These are phyloP conservation scores for Drosophila colorata DNA, from an alignment of 2,888 invertebrate genomes.

Conservation along the genomic window DNA sequence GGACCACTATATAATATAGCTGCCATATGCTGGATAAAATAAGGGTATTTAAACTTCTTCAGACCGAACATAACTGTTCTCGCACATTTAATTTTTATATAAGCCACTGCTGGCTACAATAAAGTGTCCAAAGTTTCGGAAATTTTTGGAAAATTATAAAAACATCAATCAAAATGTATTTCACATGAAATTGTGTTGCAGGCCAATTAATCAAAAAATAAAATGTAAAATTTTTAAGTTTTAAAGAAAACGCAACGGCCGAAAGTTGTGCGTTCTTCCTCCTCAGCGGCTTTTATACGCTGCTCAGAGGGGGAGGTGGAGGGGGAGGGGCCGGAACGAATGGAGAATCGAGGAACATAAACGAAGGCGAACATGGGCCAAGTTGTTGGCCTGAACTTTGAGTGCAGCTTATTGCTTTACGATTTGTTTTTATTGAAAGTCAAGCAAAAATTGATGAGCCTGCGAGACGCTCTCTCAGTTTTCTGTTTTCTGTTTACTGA, in stretches of 20 bases:
- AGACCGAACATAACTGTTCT: too few relatives aligned
- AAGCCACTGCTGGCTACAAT: conserved; percentile 4
- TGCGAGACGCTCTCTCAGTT: conserved; percentile 5
- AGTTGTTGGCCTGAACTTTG: conserved; percentile 50
- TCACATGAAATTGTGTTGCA: conserved; percentile 53
- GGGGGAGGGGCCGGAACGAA: not conserved
- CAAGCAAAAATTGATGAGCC: conserved; percentile 71
- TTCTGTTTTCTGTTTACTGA: conserved; percentile 21
- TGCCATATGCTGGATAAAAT: too few relatives aligned
- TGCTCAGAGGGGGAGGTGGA: not conserved
- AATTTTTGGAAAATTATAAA: conserved; percentile 67
- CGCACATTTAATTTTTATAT: conserved; percentile 11
- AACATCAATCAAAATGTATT: conserved; percentile 75
- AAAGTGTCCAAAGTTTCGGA: conserved; percentile 16
- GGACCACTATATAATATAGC: too few relatives aligned
- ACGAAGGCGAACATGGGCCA: conserved; percentile 24
- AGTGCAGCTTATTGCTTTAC: conserved; percentile 76
- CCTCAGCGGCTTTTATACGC: too few relatives aligned
- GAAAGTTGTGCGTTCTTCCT: conserved; percentile 1
- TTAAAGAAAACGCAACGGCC: conserved; percentile 43
- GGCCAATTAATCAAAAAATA: conserved; percentile 71
- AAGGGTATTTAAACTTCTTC: not conserved
- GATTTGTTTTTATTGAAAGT: conserved; percentile 75
- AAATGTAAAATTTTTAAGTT: conserved; percentile 62
- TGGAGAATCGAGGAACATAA: not conserved